Evolutionary conservation across 2,797 vertebrate genomes (phyloP).

Genomic region (Sebastes nivosus): DNA sequence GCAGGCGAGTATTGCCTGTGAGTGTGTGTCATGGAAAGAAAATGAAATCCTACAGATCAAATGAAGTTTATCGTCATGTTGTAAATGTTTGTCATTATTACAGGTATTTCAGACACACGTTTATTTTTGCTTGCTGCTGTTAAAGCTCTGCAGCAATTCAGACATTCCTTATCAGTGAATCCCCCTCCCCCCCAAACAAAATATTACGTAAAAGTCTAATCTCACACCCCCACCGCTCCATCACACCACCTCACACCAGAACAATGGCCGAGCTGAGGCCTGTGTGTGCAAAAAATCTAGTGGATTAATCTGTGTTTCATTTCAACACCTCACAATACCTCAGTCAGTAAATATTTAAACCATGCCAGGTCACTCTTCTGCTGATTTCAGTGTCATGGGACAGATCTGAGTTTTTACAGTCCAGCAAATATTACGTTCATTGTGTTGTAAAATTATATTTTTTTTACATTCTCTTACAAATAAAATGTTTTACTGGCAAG

Average conservation of each 20-base stretch:
- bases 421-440: neutral
- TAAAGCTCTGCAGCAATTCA: neutral
- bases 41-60: neutral
- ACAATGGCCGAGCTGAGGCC: constrained; percentile 42
- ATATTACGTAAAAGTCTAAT: constrained; percentile 54
- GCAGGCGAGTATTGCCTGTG: neutral
- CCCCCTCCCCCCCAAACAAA: constrained; percentile 18
- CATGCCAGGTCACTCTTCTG: neutral
- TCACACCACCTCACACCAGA: constrained; percentile 40
- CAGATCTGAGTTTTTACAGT: constrained; percentile 1
- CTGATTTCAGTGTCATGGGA: neutral
- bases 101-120: neutral
- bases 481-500: neutral
- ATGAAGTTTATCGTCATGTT: neutral
- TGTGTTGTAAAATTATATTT: neutral
- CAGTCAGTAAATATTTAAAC: constrained; percentile 40
- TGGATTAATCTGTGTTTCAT: constrained; percentile 24
- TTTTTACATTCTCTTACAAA: neutral
- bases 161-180: constrained; percentile 38
- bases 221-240: constrained; percentile 18
- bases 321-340: constrained; percentile 16
- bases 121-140: neutral
- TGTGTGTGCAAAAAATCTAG: constrained; percentile 7
- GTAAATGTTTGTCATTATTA: constrained; percentile 1
- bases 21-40: neutral